Conservation (phyloP, 2,113 vertebrate genomes). For the Lophotis ruficrista region DNA sequence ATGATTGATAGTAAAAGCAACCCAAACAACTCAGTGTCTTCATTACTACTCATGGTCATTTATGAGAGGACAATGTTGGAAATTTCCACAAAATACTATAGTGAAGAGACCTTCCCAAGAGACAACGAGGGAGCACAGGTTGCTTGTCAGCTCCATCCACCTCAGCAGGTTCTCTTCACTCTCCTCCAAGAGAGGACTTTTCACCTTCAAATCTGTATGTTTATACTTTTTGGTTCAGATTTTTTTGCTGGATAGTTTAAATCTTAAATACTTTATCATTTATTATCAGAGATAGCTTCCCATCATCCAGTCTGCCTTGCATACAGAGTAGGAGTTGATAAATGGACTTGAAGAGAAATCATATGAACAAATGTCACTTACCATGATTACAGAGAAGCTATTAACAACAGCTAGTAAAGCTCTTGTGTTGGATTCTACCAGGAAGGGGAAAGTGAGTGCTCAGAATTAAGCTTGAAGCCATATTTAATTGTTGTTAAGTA, state of each 20-base stretch:
- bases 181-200: not conserved
- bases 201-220: not conserved
- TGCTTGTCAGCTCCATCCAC: not conserved
- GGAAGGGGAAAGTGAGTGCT: not conserved
- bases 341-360: not conserved
- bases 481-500: not conserved
- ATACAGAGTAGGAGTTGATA: not conserved
- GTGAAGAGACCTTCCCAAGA: not conserved
- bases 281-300: not conserved
- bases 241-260: not conserved
- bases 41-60: not conserved
- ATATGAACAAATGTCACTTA: not conserved
- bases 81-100: not conserved
- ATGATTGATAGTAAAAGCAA: not conserved
- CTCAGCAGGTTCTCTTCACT: not conserved
- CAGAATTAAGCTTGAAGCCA: not conserved
- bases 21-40: not conserved
- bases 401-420: not conserved
- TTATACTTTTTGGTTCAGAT: not conserved
- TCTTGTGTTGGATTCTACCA: not conserved
- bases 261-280: not conserved
- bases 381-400: not conserved
- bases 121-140: not conserved
- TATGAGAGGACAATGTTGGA: not conserved
- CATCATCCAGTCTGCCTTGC: not conserved